Evolutionary conservation across 2,797 vertebrate species (phyloP).

Genomic region (Coccyzus lansbergi): DNA sequence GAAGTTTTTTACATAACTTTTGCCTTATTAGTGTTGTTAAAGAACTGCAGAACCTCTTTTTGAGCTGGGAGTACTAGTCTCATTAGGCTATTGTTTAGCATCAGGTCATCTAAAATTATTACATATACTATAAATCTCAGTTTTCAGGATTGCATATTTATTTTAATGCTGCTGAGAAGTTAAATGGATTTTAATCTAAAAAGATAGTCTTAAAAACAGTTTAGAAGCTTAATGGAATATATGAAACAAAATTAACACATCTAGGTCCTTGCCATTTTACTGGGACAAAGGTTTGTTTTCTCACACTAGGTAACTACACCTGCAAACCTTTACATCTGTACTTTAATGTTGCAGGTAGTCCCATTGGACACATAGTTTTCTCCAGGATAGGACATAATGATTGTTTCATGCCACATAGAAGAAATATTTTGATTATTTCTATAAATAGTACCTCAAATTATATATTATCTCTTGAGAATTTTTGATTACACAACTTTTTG

Average conservation of each 20-base stretch:
- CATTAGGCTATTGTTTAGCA: background rate
- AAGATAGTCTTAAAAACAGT: background rate
- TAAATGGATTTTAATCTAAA: background rate
- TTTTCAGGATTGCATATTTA: background rate
- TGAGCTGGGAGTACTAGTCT: background rate
- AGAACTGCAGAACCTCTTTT: background rate
- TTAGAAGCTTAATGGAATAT: background rate
- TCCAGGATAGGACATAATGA: background rate
- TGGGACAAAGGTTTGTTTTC: background rate
- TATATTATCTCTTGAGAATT: background rate
- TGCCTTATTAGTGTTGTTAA: background rate
- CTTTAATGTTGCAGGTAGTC: background rate
- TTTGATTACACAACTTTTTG: background rate
- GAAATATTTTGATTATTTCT: conserved; percentile 20
- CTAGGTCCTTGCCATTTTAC: background rate
- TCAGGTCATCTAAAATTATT: background rate
- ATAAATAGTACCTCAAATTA: conserved; percentile 4
- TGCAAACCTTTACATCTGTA: background rate
- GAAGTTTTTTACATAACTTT: background rate
- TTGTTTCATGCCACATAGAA: background rate
- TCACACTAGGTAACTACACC: background rate
- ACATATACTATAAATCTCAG: background rate
- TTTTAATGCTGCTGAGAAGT: background rate
- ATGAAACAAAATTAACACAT: background rate
- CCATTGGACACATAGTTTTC: background rate